phyloP scores from a whole-genome alignment of 2,888 invertebrate species.

The Phortica okadai region DNA sequence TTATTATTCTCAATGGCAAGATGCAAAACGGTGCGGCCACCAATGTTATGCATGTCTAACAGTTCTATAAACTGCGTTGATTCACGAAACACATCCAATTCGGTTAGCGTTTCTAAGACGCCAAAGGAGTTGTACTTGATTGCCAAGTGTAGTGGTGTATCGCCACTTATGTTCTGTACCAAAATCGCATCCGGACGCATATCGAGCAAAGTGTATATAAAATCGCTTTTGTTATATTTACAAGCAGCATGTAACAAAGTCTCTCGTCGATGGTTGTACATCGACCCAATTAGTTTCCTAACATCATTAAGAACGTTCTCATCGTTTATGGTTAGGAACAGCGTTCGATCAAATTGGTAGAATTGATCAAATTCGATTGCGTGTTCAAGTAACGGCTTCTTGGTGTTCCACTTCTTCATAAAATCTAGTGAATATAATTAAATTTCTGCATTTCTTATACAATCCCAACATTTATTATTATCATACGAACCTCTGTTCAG shows the following conservation, averaged over 20 bases:
- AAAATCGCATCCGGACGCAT: not conserved
- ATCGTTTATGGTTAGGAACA: not conserved
- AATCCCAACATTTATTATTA: too few species aligned
- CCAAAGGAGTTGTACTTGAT: not conserved
- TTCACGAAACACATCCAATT: not conserved
- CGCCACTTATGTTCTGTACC: not conserved
- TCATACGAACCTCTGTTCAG: too few species aligned
- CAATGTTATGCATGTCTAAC: not conserved
- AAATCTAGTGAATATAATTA: too few species aligned
- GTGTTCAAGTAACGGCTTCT: not conserved
- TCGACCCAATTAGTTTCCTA: not conserved
- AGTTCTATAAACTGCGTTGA: not conserved
- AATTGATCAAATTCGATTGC: not conserved
- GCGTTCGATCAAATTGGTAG: not conserved
- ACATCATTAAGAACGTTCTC: not conserved
- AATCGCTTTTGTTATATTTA: not conserved
- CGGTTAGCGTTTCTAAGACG: not conserved
- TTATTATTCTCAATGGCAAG: not conserved
- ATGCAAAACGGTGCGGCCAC: not conserved
- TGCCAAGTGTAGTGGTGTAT: not conserved
- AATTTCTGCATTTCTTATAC: too few species aligned
- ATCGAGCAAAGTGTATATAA: not conserved
- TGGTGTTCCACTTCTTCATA: too few species aligned
- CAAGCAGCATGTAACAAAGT: not conserved
- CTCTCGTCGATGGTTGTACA: not conserved